Base-by-base conservation (phyloP, 2,888 invertebrate species). In the Parasteatoda lunata region DNA sequence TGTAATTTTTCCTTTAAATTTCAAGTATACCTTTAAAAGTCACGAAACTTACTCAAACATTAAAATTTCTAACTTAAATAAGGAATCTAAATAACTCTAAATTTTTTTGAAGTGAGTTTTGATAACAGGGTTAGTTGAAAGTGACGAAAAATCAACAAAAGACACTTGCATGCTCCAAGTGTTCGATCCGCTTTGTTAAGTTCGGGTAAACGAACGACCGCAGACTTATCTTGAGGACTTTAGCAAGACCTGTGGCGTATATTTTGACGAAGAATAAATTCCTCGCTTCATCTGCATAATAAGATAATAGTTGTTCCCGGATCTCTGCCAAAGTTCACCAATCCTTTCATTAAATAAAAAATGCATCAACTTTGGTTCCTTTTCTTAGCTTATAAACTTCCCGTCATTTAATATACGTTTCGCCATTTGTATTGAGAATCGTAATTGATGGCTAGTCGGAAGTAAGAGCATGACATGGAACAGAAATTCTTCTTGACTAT, bases 281-380 rank as follows among this genome's bases (percentile, higher is more conserved):
- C 65, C 15, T n/a, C n/a, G 11, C 51, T 73, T 80, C 75, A 85
- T 80, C 11, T 85, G 76, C 85, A 85, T 85, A 80, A 85, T 76
- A 65, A 52, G 85, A 76, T 80, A 51, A 76, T 70, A 48, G 68
- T 48, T 49, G 76, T 65, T 66, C 69, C 80, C 79, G 85, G 85
- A 80, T 85, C 80, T 71, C 8, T 30, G 75, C 75, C 81, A 75
- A 75, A 75, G 75, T 81, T 81, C 81, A 81, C 13, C 59, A 30
- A 45, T 71, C 47, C 30, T 15, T 47, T 71, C n/a, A 11, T 68
- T 30, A 68, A 70, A 11, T n/a, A 6, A n/a, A 49, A n/a, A 48
- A 48, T 47, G 47, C 48, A 11, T 70, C n/a, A 13, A 49, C n/a
- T 13, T 59, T 1, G 4, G n/a, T n/a, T 59, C 59, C 9, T 59